These are phyloP conservation scores for Brachypterus glaber DNA, from an alignment of 2,888 invertebrate genomes.

Conservation along the genomic window DNA sequence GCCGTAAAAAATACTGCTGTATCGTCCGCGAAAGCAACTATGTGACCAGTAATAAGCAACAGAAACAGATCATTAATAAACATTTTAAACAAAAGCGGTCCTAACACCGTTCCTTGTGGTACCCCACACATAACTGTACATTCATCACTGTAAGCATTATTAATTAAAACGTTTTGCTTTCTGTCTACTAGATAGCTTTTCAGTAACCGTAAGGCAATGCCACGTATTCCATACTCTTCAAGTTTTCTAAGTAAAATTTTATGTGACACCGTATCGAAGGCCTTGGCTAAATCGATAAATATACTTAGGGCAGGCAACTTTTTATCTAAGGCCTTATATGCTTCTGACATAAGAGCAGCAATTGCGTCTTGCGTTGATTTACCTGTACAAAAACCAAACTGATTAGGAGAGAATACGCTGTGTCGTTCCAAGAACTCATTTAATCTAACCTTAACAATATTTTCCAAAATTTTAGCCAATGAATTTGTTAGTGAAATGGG, in stretches of 20 bases:
- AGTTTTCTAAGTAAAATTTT: too few relatives aligned
- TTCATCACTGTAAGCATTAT: slow-evolving; percentile 2
- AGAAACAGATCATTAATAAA: slow-evolving; percentile 6
- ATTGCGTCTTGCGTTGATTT: too few relatives aligned
- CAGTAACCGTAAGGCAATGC: background rate
- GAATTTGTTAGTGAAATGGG: slow-evolving; percentile 10
- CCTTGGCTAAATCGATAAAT: too few relatives aligned
- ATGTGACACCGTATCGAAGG: too few relatives aligned
- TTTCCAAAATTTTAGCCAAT: slow-evolving; percentile 10
- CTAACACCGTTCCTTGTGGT: slow-evolving; percentile 10
- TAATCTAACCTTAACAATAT: slow-evolving; percentile 8
- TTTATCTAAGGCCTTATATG: slow-evolving; percentile 1
- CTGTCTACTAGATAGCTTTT: too few relatives aligned
- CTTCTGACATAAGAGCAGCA: slow-evolving; percentile 1
- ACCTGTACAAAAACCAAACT: too few relatives aligned
- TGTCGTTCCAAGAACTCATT: slow-evolving; percentile 9
- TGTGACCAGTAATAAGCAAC: too few relatives aligned
- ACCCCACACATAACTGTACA: slow-evolving; percentile 8
- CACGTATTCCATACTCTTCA: slow-evolving; percentile 8
- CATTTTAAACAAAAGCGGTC: slow-evolving; percentile 7
- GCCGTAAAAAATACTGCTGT: too few relatives aligned
- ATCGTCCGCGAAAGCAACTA: too few relatives aligned
- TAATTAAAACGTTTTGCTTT: slow-evolving; percentile 6
- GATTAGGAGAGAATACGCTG: too few relatives aligned
- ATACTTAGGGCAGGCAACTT: background rate